Evolutionary conservation across 2,113 vertebrate species (phyloP), one percentile per base, ranked within the genome.

Genomic region (Clarias gariepinus): DNA sequence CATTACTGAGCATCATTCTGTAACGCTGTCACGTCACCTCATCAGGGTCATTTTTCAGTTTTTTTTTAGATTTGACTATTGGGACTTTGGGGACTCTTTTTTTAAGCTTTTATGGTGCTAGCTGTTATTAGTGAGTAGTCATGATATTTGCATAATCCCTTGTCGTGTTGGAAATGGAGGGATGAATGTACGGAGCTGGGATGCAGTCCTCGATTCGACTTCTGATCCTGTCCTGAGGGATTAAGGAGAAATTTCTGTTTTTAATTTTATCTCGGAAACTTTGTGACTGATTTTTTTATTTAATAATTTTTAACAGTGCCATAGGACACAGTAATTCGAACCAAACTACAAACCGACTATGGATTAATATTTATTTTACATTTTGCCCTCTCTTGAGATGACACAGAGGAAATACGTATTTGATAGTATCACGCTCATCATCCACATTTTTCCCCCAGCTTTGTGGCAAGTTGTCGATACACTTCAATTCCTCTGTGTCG

Each of bases 61-160:
- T 58, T 11, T 57, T 30, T 25, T 41, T 16, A 2, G 4, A 41
- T 83, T 83, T 36, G 47, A 83, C n/a, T 83, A 47, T 87, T 66
- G 77, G 30, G 68, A 64, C 69, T 74, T 61, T 21, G 25, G 18
- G n/a, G 81, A 30, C 47, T 61, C 41, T 61, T 33, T 33, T 82
- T 47, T 74, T 82, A 82, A 83, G 83, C 81, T 63, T 41, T 28
- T 2, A 15, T 77, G 41, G 58, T n/a, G n/a, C 58, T 16, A 33
- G 68, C 52, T 76, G 69, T 73, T 74, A 47, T 81, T 81, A 86
- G 74, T 77, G 81, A 83, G 69, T 12, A n/a, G 57, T 7, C 19
- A 23, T 82, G 76, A 57, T 83, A 87, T 87, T 87, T 87, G 60
- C 80, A 87, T 87, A 87, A 87, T 87, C 81, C 47, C 23, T 78